Base-by-base conservation (phyloP, 2,113 vertebrate species). In the Petromus typicus region DNA sequence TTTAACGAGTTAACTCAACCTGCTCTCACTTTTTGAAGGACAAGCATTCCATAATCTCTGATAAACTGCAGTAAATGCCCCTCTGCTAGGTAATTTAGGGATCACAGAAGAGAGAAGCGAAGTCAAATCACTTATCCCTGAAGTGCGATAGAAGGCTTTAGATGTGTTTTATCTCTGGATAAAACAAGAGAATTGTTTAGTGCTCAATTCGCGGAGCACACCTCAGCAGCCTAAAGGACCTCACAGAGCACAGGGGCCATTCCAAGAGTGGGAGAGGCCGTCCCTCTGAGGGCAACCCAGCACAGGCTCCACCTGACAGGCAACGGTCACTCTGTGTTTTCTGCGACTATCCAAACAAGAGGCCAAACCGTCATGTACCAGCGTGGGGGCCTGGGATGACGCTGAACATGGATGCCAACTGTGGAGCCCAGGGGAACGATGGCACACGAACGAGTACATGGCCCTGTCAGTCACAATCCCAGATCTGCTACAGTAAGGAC, bases 91-190 rank as follows among this genome's bases (percentile, higher is more conserved):
- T 86, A 37, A 96, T 71, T 94, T 89, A 30, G 81, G 61, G 81
- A 30, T 96, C 93, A 84, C 48, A 84, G 96, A 96, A 97, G 18
- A 94, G 66, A 57, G 43, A 94, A 93, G 91, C 69, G 0, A 97
- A 97, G 78, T 94, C 82, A 88, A 76, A 92, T 30, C 73, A 51
- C 83, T 97, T 93, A 93, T 25, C 34, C 7, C 40, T 86, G 66
- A 93, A 93, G 59, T 27, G 27, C 37, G 25, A 66, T 34, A 30
- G 4, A 85, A 66, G 79, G 45, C 59, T 83, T 94, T n/a, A 64
- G 48, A 84, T 59, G 11, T 2, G 14, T 48, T 83, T 96, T 66
- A 89, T 90, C 85, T 85, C 54, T 82, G 66, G 69, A 73, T 69
- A 22, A 96, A 93, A 96, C 54, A 27, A 37, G 91, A 87, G 87